A percentile compares a stretch with the other conserved stretches of the same genome.
Evolutionary conservation across 2,113 vertebrate species (phyloP).

Genomic region (Sander lucioperca): DNA sequence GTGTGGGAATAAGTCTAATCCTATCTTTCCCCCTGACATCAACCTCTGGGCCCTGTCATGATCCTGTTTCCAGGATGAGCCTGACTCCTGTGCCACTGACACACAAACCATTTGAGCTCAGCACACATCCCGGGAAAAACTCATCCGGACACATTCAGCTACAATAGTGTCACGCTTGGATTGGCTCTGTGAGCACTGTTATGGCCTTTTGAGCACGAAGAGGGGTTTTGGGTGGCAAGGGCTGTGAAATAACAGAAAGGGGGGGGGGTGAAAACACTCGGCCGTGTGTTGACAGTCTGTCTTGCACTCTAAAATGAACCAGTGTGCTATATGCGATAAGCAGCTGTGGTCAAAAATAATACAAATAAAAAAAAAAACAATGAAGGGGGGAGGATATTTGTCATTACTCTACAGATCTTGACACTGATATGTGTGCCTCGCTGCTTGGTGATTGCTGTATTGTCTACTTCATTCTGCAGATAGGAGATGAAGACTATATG

Average conservation of each 20-base stretch:
- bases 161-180: conserved; percentile 76
- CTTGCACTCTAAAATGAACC: conserved; percentile 52
- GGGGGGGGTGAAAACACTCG: conserved; percentile 4
- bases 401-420: not conserved
- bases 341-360: conserved; percentile 31
- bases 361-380: conserved; percentile 50
- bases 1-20: conserved; percentile 48
- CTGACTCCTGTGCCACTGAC: conserved; percentile 46
- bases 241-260: conserved; percentile 54
- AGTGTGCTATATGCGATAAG: conserved; percentile 27
- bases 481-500: conserved; percentile 15
- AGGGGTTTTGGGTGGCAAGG: conserved; percentile 70
- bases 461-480: conserved; percentile 20
- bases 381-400: conserved; percentile 31
- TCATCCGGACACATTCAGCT: conserved; percentile 69
- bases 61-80: conserved; percentile 68
- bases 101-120: conserved; percentile 59
- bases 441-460: conserved; percentile 29
- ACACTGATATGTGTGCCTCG: conserved; percentile 7
- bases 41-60: conserved; percentile 35
- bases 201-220: conserved; percentile 77
- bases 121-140: conserved; percentile 59
- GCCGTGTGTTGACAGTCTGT: conserved; percentile 35
- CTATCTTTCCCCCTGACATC: conserved; percentile 22
- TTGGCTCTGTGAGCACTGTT: conserved; percentile 72